Base-by-base conservation (phyloP, 1,140 invertebrate genomes). In the Heliothis virescens region DNA sequence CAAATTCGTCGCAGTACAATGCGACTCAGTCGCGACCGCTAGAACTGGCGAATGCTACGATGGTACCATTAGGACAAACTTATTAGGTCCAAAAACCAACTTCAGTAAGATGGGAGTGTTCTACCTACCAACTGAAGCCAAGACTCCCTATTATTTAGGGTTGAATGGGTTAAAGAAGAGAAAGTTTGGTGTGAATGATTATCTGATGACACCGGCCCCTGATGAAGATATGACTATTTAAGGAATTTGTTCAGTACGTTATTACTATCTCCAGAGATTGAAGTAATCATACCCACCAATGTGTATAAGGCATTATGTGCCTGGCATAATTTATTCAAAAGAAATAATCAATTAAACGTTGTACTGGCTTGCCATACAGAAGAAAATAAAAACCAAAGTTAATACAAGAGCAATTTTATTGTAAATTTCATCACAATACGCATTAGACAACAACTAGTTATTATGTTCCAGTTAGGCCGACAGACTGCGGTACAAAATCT, bases 51-150 rank as follows among this genome's bases (percentile, higher is more conserved):
- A 89, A 9, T 94, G 92, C 55, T 94, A 89, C 59, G 13, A 87
- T 7, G 77, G 63, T 11, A 69, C 77, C 3, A 34, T 84, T 13
- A 74, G 78, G 0, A 85, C 79, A 7, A 94, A 93, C 69, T 76
- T 86, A 2, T 77, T 94, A 0, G 93, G 93, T 0, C 86, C 88
- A 0, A 86, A 87, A 2, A 92, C 92, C 0, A 86, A 93, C 67
- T 92, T 92, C 73, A 89, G 71, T 26, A 85, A 87, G 15, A 86
- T 87, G 1, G 93, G 92, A n/a, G 87, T 94, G 63, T 94, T 88
- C 57, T 94, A 93, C 67, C 79, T 94, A 29, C 89, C 91, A 3
- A 93, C 92, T 0, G 82, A 78, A 18, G 89, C 87, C 50, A 77
- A 15, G 1, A 29, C 81, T 0, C 93, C 93, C 0, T 94, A 89